Evolutionary conservation across 2,888 invertebrate genomes (phyloP).

Genomic region (Drosophila prostipennis): DNA sequence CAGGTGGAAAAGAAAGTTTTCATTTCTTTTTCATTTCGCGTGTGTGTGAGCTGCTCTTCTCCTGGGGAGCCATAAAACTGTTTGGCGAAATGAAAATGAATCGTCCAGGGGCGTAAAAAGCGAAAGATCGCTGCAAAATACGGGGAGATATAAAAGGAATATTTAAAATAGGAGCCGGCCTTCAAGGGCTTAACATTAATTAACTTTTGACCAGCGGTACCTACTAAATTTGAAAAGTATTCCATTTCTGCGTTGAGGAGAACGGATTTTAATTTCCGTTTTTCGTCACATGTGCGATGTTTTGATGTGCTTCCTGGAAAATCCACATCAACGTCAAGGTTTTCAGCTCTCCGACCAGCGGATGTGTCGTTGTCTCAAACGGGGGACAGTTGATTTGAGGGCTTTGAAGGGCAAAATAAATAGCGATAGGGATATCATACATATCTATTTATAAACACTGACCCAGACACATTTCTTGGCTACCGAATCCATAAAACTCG

Average conservation of each 20-base stretch:
- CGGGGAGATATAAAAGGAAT: conserved; percentile 14
- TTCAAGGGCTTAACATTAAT: conserved; percentile 3
- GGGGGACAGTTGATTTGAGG: conserved; percentile 7
- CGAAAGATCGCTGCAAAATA: conserved; percentile 2
- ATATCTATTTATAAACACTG: background rate
- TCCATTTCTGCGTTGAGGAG: background rate
- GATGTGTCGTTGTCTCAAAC: conserved; percentile 18
- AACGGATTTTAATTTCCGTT: conserved; percentile 73
- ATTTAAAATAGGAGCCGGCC: conserved; percentile 12
- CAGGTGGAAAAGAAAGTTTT: conserved; percentile 40
- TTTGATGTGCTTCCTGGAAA: conserved; percentile 52
- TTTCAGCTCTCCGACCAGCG: conserved; percentile 9
- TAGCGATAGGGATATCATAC: background rate
- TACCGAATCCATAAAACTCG: conserved; percentile 28
- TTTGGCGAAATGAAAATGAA: conserved; percentile 36
- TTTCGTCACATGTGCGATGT: conserved; percentile 57
- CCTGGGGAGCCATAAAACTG: conserved; percentile 36
- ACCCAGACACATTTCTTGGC: conserved; percentile 15
- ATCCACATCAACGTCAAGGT: conserved; percentile 52
- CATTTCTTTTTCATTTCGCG: conserved; percentile 2
- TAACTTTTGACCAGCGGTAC: background rate
- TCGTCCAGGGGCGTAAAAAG: conserved; percentile 22
- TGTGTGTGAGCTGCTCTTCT: background rate
- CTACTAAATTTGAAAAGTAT: background rate
- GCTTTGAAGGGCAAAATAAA: background rate